phyloP scores from a whole-genome alignment of 2,888 invertebrate species.

The Pterostichus madidus region DNA sequence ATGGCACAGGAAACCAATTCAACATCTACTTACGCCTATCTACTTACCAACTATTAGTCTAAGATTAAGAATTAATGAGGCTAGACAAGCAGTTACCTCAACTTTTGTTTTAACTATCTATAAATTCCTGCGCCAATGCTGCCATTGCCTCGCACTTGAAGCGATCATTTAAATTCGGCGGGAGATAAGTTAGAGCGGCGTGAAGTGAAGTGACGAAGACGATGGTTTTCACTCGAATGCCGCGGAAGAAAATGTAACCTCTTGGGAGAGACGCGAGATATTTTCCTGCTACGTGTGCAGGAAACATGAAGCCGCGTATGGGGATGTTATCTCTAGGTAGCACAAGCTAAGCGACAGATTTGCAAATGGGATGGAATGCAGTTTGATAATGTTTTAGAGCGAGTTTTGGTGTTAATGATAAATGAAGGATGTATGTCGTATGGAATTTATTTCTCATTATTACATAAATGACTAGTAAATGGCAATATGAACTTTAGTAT shows the following conservation, averaged over 20 bases:
- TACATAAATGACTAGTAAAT: no score
- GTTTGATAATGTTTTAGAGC: neutral
- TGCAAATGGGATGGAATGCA: conserved; percentile 40
- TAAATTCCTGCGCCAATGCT: neutral
- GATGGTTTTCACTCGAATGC: conserved; percentile 16
- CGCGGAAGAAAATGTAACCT: conserved; percentile 19
- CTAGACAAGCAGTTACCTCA: neutral
- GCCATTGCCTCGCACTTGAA: no score
- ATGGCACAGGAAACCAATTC: conserved; percentile 2
- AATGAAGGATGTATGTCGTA: neutral
- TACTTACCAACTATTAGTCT: neutral
- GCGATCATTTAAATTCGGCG: neutral
- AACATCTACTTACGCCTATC: neutral
- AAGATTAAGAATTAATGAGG: conserved; percentile 13
- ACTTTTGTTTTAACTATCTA: neutral
- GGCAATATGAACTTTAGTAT: no score
- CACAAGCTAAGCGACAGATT: conserved; percentile 9
- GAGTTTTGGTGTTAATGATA: neutral
- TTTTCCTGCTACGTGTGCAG: conserved; percentile 3
- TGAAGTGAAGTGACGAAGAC: conserved; percentile 9
- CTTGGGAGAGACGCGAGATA: neutral
- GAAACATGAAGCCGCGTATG: neutral
- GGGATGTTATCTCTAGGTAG: conserved; percentile 7
- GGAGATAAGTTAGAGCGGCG: neutral
- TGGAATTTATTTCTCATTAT: neutral